Evolutionary conservation across 2,888 invertebrate genomes (phyloP).

Genomic region (Epinotia nisella): DNA sequence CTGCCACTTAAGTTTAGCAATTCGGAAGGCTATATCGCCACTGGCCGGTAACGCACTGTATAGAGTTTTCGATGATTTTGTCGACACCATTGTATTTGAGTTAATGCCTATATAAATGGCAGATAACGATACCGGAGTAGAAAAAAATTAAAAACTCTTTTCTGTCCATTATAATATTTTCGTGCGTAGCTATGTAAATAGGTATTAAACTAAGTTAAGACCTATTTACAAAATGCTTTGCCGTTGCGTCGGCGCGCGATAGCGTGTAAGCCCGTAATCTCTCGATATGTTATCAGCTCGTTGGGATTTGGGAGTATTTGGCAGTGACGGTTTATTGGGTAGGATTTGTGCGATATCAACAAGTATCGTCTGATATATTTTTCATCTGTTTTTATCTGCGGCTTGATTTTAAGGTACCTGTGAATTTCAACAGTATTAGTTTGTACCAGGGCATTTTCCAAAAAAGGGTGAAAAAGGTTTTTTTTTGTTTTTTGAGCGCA

Average conservation of each 20-base stretch:
- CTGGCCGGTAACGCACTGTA: too few relatives aligned
- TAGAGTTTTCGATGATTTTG: too few relatives aligned
- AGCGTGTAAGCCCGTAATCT: conserved; percentile 56
- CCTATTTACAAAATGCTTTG: conserved; percentile 45
- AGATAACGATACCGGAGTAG: too few relatives aligned
- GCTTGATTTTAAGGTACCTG: not conserved
- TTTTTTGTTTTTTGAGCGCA: too few relatives aligned
- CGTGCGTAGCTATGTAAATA: conserved; percentile 31
- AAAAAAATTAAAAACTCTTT: not conserved
- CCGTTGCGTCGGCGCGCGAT: conserved; percentile 47
- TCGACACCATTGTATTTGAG: too few relatives aligned
- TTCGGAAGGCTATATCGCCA: too few relatives aligned
- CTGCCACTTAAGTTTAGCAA: too few relatives aligned
- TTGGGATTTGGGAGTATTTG: conserved; percentile 50
- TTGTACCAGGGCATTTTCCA: too few relatives aligned
- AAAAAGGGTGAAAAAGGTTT: too few relatives aligned
- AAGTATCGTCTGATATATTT: not conserved
- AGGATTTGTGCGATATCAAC: conserved; percentile 48
- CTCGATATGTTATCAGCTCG: conserved; percentile 57
- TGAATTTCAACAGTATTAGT: too few relatives aligned
- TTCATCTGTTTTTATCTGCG: not conserved
- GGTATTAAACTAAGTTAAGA: conserved; percentile 25
- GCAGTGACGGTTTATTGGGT: conserved; percentile 49
- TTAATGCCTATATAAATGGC: too few relatives aligned
- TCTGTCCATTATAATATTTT: not conserved